Percentiles rank a stretch among this genome's conserved stretches.
Evolutionary conservation across 1,140 invertebrate genomes (phyloP).

Genomic region (Bombus terrestris): DNA sequence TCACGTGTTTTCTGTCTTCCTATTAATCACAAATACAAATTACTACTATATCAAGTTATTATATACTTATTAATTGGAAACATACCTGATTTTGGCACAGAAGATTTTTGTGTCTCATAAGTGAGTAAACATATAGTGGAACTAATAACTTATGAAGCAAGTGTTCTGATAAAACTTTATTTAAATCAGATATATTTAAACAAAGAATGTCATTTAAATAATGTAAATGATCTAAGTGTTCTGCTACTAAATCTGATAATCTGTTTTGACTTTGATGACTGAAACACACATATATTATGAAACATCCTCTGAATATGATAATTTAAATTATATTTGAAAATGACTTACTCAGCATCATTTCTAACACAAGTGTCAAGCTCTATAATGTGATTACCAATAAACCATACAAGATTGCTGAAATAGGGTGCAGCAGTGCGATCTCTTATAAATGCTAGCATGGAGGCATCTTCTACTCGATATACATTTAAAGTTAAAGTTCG

Average conservation of each 20-base stretch:
- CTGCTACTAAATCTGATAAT: slow-evolving; percentile 96
- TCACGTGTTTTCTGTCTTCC: slow-evolving; percentile 83
- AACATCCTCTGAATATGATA: not conserved
- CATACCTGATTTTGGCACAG: slow-evolving; percentile 79
- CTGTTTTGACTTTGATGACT: slow-evolving; percentile 95
- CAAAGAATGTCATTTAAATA: slow-evolving; percentile 98
- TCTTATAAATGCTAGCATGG: slow-evolving; percentile 97
- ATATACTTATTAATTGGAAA: slow-evolving; percentile 18
- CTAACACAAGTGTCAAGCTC: slow-evolving; percentile 97
- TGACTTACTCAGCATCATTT: slow-evolving; percentile 95
- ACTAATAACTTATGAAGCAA: slow-evolving; percentile 96
- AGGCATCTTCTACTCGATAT: slow-evolving; percentile 96
- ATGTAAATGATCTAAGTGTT: slow-evolving; percentile 98
- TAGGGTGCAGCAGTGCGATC: slow-evolving; percentile 98
- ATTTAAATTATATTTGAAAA: slow-evolving; percentile 22
- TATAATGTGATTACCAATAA: slow-evolving; percentile 98
- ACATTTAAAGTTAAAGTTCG: slow-evolving; percentile 98
- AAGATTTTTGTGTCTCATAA: slow-evolving; percentile 83
- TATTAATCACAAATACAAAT: slow-evolving; percentile 60
- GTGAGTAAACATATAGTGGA: slow-evolving; percentile 96
- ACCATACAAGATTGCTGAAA: slow-evolving; percentile 99
- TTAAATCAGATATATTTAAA: slow-evolving; percentile 95
- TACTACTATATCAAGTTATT: slow-evolving; percentile 19
- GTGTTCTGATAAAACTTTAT: slow-evolving; percentile 97
- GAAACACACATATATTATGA: slow-evolving; percentile 72